Evolutionary conservation across 1,140 invertebrate species (phyloP), one percentile per base, ranked within the genome.

Genomic region (Anastatus disparis): DNA sequence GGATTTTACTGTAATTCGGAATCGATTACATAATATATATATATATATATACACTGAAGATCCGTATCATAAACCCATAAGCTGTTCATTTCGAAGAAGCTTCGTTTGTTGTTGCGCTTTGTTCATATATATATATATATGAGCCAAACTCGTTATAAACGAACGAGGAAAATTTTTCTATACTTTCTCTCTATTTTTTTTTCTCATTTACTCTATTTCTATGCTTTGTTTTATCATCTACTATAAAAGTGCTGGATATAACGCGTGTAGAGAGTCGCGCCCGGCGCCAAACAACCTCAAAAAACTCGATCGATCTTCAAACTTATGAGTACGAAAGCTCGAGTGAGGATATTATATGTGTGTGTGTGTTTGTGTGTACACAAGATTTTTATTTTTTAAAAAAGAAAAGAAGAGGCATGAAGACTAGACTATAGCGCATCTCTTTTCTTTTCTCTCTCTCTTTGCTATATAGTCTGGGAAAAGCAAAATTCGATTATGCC

Each of bases 51-150:
- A n/a, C n/a, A n/a, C n/a, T n/a, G n/a, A n/a, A n/a, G 53, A 20
- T 55, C n/a, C 48, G 31, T 35, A 7, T 65, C 63, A 65, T 65
- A 65, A 65, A 65, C 63, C 63, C 38, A 42, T 65, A 65, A 65
- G 38, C 50, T 65, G 35, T 44, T 42, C 50, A 15, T 44, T 27
- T n/a, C 62, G 48, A 40, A 26, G 12, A n/a, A 55, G 20, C 13
- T 55, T 55, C 13, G n/a, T n/a, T n/a, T n/a, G n/a, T n/a, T n/a
- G n/a, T n/a, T n/a, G n/a, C n/a, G n/a, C n/a, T n/a, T n/a, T n/a
- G n/a, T n/a, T n/a, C n/a, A n/a, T n/a, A n/a, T n/a, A n/a, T n/a
- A n/a, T n/a, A n/a, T n/a, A n/a, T n/a, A n/a, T n/a, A n/a, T n/a
- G 26, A 31, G 31, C 55, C 55, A 58, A n/a, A 58, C 48, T 24